Percentiles rank a stretch among this genome's conserved stretches.
Conservation (phyloP, 2,888 invertebrate genomes). For the Theristus sp. region DNA sequence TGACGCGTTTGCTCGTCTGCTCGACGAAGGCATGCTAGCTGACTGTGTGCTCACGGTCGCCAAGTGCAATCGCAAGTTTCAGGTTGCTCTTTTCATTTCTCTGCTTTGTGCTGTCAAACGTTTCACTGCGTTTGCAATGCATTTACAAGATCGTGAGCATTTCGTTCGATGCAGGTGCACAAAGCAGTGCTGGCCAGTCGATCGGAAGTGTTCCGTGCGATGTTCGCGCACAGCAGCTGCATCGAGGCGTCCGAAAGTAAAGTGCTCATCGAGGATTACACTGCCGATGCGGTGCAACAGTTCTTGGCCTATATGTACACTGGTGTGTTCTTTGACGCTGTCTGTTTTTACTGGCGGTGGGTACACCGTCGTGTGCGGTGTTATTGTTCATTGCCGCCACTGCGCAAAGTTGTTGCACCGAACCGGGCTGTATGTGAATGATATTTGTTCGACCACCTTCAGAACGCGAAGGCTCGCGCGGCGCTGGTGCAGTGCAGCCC, state of each 20-base stretch:
- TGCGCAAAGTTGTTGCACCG: no score
- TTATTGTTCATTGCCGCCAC: no score
- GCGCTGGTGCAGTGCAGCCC: no score
- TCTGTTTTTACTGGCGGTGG: no score
- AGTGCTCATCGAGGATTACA: conserved; percentile 15
- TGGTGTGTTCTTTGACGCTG: conserved; percentile 9
- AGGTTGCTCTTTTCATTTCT: not conserved
- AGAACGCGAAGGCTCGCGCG: no score
- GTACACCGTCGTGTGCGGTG: no score
- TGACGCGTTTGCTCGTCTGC: conserved; percentile 8
- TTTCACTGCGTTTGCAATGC: not conserved
- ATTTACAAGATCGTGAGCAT: no score
- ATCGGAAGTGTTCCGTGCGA: conserved; percentile 23
- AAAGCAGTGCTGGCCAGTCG: conserved; percentile 23
- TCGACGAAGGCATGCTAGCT: conserved; percentile 13
- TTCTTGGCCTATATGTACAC: conserved; percentile 20
- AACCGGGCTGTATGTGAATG: no score
- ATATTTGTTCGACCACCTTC: no score
- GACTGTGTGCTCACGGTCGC: conserved; percentile 19
- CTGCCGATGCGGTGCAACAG: conserved; percentile 15
- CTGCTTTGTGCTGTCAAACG: not conserved
- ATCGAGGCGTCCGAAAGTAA: conserved; percentile 11
- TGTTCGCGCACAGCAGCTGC: conserved; percentile 19
- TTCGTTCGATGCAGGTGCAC: conserved; percentile 13
- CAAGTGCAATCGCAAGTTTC: not conserved